These are phyloP conservation scores for Microtus ochrogaster DNA, from an alignment of 2,113 vertebrate genomes.

Conservation along the genomic window DNA sequence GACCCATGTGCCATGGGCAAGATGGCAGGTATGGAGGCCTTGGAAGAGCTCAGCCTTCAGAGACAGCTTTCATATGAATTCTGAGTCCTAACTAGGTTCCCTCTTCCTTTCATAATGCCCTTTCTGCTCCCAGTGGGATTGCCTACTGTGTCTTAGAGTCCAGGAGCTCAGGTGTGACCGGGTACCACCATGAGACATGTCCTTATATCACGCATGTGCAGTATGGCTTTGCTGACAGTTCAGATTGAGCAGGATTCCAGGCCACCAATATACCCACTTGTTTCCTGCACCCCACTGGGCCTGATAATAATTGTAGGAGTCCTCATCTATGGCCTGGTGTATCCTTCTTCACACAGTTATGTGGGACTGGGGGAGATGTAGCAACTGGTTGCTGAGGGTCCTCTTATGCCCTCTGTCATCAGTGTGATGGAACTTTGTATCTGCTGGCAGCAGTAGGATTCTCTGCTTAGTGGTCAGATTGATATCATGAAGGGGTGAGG, in stretches of 20 bases:
- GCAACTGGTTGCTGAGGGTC: rapidly evolving
- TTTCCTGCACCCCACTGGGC: rapidly evolving
- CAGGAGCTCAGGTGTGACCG: not conserved
- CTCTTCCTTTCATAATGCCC: rapidly evolving
- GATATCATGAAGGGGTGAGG: not conserved
- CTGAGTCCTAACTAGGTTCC: not conserved
- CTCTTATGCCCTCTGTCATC: not conserved
- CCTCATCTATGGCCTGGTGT: rapidly evolving
- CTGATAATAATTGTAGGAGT: not conserved
- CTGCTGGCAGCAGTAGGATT: not conserved
- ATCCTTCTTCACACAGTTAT: conserved; percentile 38
- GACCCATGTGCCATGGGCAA: not conserved
- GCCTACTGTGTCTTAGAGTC: not conserved
- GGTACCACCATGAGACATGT: not conserved
- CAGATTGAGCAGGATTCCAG: not conserved
- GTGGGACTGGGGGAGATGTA: not conserved
- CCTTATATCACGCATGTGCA: rapidly evolving
- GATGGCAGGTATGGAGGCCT: not conserved
- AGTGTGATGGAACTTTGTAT: not conserved
- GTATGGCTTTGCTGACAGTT: not conserved
- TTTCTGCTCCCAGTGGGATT: not conserved
- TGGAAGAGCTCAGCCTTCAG: not conserved
- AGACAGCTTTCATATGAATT: not conserved
- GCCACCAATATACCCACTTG: not conserved
- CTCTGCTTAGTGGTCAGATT: conserved; percentile 13